Percentiles rank a stretch among this genome's conserved stretches.
Conservation (phyloP, 2,888 invertebrate species). For the Acrocera orbiculus region DNA sequence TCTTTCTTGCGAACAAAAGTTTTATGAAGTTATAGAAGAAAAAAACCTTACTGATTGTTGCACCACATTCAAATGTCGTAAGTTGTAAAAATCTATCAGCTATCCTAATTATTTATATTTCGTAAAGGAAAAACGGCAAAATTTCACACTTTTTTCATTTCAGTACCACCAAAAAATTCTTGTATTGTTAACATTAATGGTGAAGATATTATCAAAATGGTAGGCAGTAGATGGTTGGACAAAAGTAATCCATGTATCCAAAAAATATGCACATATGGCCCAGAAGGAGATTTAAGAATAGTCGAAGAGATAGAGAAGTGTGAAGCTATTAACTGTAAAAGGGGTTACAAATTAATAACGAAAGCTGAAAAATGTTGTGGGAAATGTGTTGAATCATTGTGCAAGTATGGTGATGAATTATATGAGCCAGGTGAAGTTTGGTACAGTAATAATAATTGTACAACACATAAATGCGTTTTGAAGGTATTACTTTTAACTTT, state of each 20-base stretch:
- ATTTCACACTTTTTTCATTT: neutral
- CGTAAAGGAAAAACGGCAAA: no score
- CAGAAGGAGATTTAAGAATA: constrained; percentile 20
- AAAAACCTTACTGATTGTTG: constrained; percentile 41
- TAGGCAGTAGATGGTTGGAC: constrained; percentile 34
- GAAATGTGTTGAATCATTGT: constrained; percentile 39
- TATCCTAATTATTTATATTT: neutral
- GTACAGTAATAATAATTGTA: constrained; percentile 47
- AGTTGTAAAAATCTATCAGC: constrained; percentile 13
- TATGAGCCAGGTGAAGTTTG: constrained; percentile 38
- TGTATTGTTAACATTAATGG: constrained; percentile 26
- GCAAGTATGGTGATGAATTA: constrained; percentile 35
- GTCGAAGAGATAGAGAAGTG: constrained; percentile 20
- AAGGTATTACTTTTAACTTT: constrained; percentile 9
- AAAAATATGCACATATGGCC: constrained; percentile 23
- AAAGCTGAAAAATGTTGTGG: constrained; percentile 42
- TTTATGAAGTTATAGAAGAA: constrained; percentile 33
- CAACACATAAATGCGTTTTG: constrained; percentile 36
- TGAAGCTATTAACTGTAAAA: constrained; percentile 19
- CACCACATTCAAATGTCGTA: constrained; percentile 46
- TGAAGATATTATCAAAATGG: constrained; percentile 22
- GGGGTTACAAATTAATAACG: constrained; percentile 40
- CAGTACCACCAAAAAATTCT: constrained; percentile 24
- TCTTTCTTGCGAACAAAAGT: constrained; percentile 31
- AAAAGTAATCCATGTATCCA: constrained; percentile 30